Evolutionary conservation across 2,888 invertebrate genomes (phyloP).

Genomic region (Harpalus rufipes): DNA sequence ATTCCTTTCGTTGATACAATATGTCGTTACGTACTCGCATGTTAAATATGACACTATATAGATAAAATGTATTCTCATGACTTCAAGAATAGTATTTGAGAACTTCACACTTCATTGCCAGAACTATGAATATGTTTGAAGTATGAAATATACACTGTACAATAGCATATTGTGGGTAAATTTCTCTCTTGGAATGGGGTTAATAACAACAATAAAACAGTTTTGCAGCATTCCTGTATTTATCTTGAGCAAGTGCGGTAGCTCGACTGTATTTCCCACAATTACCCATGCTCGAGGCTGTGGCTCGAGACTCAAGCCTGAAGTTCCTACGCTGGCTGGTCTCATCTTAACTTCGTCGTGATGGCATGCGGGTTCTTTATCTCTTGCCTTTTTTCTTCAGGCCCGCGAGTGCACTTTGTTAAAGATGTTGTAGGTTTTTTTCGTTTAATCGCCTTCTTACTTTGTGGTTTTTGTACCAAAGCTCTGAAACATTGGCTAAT

Average conservation of each 20-base stretch:
- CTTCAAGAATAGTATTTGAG: too few relatives aligned
- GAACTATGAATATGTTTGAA: too few relatives aligned
- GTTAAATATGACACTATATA: too few relatives aligned
- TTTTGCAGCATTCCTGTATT: slow-evolving; percentile 7
- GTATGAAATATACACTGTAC: background rate
- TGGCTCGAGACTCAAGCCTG: background rate
- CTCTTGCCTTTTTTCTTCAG: slow-evolving; percentile 18
- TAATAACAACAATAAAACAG: slow-evolving; percentile 28
- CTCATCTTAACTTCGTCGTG: background rate
- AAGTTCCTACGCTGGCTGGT: background rate
- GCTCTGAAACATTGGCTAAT: slow-evolving; percentile 28
- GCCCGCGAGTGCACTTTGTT: slow-evolving; percentile 45
- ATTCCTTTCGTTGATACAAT: too few relatives aligned
- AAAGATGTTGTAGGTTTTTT: slow-evolving; percentile 55
- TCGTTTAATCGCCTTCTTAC: slow-evolving; percentile 49
- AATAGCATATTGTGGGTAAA: background rate
- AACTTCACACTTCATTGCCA: too few relatives aligned
- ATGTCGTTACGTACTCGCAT: too few relatives aligned
- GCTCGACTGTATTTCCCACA: slow-evolving; percentile 9
- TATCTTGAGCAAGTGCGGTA: slow-evolving; percentile 10
- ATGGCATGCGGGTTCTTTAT: slow-evolving; percentile 44
- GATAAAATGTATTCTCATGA: too few relatives aligned
- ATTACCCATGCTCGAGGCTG: background rate
- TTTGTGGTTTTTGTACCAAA: slow-evolving; percentile 10
- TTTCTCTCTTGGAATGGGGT: background rate